phyloP scores from a whole-genome alignment of 2,113 vertebrate species.

The Vombatus ursinus region DNA sequence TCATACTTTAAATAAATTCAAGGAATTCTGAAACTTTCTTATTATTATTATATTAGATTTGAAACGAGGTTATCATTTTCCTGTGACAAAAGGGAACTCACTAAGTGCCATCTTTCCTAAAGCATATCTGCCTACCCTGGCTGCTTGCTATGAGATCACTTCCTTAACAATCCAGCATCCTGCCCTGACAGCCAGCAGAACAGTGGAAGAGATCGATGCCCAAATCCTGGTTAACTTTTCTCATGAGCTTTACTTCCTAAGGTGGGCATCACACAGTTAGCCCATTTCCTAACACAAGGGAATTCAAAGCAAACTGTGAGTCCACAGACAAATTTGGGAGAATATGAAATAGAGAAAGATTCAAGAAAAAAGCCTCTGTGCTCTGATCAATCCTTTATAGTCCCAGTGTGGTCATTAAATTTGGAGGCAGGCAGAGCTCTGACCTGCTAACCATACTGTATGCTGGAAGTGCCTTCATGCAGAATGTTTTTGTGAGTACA shows the following conservation, averaged over 20 bases:
- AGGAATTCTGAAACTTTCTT: not conserved
- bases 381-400: too few species aligned
- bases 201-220: not conserved
- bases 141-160: not conserved
- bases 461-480: not conserved
- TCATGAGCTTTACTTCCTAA: not conserved
- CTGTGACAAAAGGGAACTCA: not conserved
- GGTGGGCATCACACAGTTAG: not conserved
- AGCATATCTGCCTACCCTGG: not conserved
- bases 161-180: too few species aligned
- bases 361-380: not conserved
- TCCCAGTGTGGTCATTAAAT: not conserved
- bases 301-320: not conserved
- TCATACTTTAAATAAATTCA: not conserved
- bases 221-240: not conserved
- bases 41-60: not conserved
- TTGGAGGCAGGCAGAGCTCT: not conserved
- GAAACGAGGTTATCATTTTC: not conserved
- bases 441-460: not conserved
- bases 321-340: not conserved
- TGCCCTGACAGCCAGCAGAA: not conserved
- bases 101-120: not conserved
- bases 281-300: not conserved
- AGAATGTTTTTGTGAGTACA: not conserved
- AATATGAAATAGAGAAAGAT: not conserved